Evolutionary conservation across 2,797 vertebrate genomes (phyloP).

Genomic region (Melanotaenia maccullochi): DNA sequence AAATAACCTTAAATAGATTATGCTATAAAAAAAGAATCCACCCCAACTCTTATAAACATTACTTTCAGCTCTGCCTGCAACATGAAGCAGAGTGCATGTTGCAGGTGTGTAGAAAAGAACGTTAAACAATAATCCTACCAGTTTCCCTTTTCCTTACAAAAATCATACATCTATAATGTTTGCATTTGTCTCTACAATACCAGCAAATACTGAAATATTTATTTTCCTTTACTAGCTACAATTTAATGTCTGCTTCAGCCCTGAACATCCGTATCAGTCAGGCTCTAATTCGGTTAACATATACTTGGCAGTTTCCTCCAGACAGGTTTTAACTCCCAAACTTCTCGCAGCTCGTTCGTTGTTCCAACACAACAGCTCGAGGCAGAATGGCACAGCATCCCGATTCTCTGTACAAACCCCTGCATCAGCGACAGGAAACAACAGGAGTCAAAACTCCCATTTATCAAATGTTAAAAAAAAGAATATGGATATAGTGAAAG

Average conservation of each 20-base stretch:
- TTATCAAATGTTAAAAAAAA: conserved; percentile 36
- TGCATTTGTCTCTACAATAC: background rate
- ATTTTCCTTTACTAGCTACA: background rate
- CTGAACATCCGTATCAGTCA: background rate
- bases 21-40: background rate
- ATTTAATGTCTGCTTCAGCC: background rate
- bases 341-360: conserved; percentile 17
- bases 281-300: conserved; percentile 7
- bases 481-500: conserved; percentile 24
- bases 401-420: conserved; percentile 25
- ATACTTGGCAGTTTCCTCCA: conserved; percentile 58
- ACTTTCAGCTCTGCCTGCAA: background rate
- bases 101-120: background rate
- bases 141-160: background rate
- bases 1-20: background rate
- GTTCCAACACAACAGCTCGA: conserved; percentile 28
- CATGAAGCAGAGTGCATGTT: background rate
- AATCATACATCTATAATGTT: background rate
- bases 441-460: conserved; percentile 37
- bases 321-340: conserved; percentile 12
- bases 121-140: background rate
- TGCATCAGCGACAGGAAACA: conserved; percentile 9
- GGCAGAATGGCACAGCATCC: conserved; percentile 49
- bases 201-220: background rate
- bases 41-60: background rate